Base-by-base conservation (phyloP, 2,888 invertebrate genomes). In the Eupithecia insigniata region DNA sequence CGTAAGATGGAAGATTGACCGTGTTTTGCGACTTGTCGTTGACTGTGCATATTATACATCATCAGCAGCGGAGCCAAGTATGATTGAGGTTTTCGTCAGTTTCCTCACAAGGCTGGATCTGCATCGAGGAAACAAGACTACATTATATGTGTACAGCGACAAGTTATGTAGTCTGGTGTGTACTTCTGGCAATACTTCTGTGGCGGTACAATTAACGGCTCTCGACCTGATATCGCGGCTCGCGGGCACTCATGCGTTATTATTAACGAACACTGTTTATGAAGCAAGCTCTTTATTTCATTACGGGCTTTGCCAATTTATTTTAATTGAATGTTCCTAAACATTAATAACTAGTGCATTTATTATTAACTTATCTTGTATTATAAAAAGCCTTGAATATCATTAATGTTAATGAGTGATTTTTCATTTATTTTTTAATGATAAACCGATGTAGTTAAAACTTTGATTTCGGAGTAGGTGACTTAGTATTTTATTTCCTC, bases 241-340 rank as follows among this genome's bases (percentile, higher is more conserved):
- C 55, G 55, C 14, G 26, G 26, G 55, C 55, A 26, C 55, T 55
- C 55, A 26, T 12, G 55, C 55, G 55, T 55, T 55, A 55, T 55
- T 55, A 55, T 22, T 51, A 51, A 22, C 26, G 55, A 55, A 12
- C 55, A 26, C 26, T 55, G 51, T 51, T 55, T 55, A 55, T 55
- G 14, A 26, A 26, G 12, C 22, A 55, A 55, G 26, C 55, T 55
- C 55, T 26, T 55, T 55, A 12, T 26, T 55, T 26, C 22, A 55
- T 26, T 55, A 55, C 10, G 26, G 55, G 7, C 26, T 55, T 55
- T 55, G 55, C 22, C 12, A 4, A 55, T 55, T 55, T 26, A 55
- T 26, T 55, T 26, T 55, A 55, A 26, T 55, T 55, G 12, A 55
- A 5, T 55, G 14, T 55, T 55, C 55, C 12, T 4, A 5, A 12